Evolutionary conservation across 2,888 invertebrate genomes (phyloP).

Genomic region (Mesorhabditis sp.): DNA sequence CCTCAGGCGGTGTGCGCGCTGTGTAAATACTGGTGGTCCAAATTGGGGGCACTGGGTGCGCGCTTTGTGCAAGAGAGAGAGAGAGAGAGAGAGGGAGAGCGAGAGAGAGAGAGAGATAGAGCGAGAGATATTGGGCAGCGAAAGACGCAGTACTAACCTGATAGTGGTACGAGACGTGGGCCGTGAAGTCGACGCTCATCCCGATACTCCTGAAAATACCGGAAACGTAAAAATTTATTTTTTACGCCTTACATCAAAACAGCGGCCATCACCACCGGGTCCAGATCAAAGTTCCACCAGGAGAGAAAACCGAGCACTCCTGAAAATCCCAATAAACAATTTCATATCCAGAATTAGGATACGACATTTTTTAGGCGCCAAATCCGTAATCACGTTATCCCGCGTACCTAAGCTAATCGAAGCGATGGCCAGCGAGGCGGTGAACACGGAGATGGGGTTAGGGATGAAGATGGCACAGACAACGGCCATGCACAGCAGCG

Average conservation of each 20-base stretch:
- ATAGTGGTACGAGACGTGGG: conserved; percentile 55
- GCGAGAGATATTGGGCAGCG: too few species aligned
- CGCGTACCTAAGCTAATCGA: conserved; percentile 52
- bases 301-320: conserved; percentile 56
- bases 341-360: too few species aligned
- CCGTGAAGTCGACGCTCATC: conserved; percentile 56
- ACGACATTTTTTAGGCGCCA: too few species aligned
- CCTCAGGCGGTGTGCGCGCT: too few species aligned
- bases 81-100: too few species aligned
- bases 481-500: conserved; percentile 52
- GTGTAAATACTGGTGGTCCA: too few species aligned
- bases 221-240: not conserved
- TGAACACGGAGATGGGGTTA: conserved; percentile 46
- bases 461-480: conserved; percentile 56
- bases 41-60: too few species aligned
- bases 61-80: too few species aligned
- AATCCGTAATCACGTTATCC: too few species aligned
- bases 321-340: conserved; percentile 16
- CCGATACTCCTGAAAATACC: conserved; percentile 36
- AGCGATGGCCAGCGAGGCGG: conserved; percentile 49
- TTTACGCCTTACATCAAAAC: conserved; percentile 41
- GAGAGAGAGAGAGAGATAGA: too few species aligned
- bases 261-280: conserved; percentile 56
- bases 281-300: conserved; percentile 53
- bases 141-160: conserved; percentile 31